Evolutionary conservation across 2,888 invertebrate species (phyloP), one percentile per base, ranked within the genome.

Genomic region (Blomia tropicalis): DNA sequence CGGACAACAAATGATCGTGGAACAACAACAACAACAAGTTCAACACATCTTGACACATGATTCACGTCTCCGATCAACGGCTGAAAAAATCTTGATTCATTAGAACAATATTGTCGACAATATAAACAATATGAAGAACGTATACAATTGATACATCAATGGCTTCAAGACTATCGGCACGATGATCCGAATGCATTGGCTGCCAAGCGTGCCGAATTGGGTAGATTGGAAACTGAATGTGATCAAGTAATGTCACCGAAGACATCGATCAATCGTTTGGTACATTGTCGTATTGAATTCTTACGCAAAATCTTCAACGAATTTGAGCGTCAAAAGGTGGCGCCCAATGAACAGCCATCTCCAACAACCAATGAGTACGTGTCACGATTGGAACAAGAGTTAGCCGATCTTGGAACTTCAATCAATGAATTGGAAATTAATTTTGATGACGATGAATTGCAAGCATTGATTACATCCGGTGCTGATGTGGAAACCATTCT

Each of bases 381-480:
- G 5, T 7, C 7, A 7, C 51, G n/a, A 56, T 22, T 56, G 56
- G 56, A 56, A 36, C 25, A 56, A 25, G n/a, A 22, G 11, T 36
- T 56, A 31, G 56, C 56, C 14, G 56, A 56, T 25, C 29, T 56
- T 27, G 56, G 56, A 19, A n/a, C 22, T n/a, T n/a, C 36, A 36
- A 56, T 56, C 27, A 56, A 56, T 31, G 56, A 56, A 56, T 29
- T 56, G 56, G 56, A 56, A 36, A 36, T 56, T 2, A 27, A 14
- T 19, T 36, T 56, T 22, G 56, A 56, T 4, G 29, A 23, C 11
- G 29, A 3, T 3, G 36, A 56, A 7, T 19, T 47, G 7, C 51
- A 25, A 14, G 51, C 51, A 14, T 7, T 19, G 7, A 14, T n/a
- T 7, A n/a, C 22, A 11, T 7, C 7, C 7, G n/a, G 22, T n/a